Evolutionary conservation across 2,797 vertebrate species (phyloP).

Genomic region (Coluber constrictor): DNA sequence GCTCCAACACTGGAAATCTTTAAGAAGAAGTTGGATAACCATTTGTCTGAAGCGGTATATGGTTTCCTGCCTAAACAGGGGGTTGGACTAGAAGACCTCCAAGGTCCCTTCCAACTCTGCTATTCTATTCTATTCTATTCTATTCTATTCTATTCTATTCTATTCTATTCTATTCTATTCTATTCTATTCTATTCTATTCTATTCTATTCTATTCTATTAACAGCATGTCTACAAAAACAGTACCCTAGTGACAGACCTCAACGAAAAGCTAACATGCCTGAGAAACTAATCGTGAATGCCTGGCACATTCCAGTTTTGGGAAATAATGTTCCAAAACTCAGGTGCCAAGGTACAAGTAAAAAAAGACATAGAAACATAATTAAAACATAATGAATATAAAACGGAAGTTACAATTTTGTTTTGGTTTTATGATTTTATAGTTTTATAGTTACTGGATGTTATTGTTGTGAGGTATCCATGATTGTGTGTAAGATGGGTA

Average conservation of each 20-base stretch:
- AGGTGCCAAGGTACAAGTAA: not conserved
- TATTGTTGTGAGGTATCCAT: not conserved
- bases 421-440: not conserved
- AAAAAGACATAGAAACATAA: not conserved
- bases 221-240: not conserved
- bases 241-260: not conserved
- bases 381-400: not conserved
- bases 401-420: not conserved
- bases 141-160: too few relatives aligned
- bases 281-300: not conserved
- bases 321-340: not conserved
- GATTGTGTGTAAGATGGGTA: not conserved
- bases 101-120: too few relatives aligned
- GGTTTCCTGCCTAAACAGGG: too few relatives aligned
- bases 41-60: too few relatives aligned
- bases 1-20: too few relatives aligned
- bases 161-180: too few relatives aligned
- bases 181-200: too few relatives aligned
- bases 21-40: too few relatives aligned
- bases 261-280: not conserved
- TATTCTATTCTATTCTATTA: too few relatives aligned
- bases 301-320: not conserved
- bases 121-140: too few relatives aligned
- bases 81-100: too few relatives aligned
- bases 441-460: not conserved